These are phyloP conservation scores for mouse (Mus musculus) DNA, from an alignment of 2,113 vertebrate genomes.

Conservation along the genomic window GRCm39 chr13:11690001-11690500, in stretches of 20 bases:
- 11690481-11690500: conserved; percentile 28
- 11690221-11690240: background rate
- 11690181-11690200: background rate
- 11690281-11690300: conserved; percentile 25
- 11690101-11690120: background rate
- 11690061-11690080: background rate
- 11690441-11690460: background rate
- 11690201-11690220: background rate
- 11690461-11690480: background rate
- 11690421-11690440: background rate
- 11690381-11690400: background rate
- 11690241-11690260: conserved; percentile 57
- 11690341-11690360: conserved; percentile 2
- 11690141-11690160: background rate
- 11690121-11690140: background rate
- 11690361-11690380: background rate
- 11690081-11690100: conserved; percentile 5
- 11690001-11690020: background rate
- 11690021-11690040: background rate
- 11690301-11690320: conserved; percentile 6
- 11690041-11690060: background rate
- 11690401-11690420: background rate
- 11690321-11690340: conserved; percentile 32
- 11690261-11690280: conserved; percentile 38
- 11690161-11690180: background rate